Conservation (phyloP, 2,888 invertebrate genomes). For the Drosophila colorata region DNA sequence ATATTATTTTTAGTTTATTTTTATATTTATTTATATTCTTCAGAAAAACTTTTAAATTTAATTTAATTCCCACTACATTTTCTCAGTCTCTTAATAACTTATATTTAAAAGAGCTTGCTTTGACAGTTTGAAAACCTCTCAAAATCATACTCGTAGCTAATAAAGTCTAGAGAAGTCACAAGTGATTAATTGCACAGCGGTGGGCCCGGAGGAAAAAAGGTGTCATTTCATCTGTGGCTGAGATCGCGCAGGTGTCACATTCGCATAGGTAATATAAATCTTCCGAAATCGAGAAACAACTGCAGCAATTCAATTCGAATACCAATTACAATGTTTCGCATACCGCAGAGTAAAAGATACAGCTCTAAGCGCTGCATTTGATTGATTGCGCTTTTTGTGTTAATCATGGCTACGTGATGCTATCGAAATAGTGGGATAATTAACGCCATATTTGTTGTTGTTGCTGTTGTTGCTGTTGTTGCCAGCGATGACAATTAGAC, state of each 20-base stretch:
- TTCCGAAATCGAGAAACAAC: slow-evolving; percentile 43
- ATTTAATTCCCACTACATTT: too few species aligned
- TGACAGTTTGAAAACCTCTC: not conserved
- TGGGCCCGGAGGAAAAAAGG: slow-evolving; percentile 34
- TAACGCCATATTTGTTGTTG: slow-evolving; percentile 77
- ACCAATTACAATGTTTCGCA: slow-evolving; percentile 75
- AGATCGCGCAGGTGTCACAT: slow-evolving; percentile 57
- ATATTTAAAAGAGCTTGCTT: not conserved
- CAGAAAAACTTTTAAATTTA: too few species aligned
- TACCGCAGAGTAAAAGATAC: slow-evolving; percentile 66
- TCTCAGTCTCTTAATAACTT: not conserved
- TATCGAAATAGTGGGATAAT: slow-evolving; percentile 79
- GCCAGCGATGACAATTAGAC: slow-evolving; percentile 42
- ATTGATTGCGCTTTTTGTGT: slow-evolving; percentile 72
- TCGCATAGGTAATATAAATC: slow-evolving; percentile 60
- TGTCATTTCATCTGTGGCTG: slow-evolving; percentile 35
- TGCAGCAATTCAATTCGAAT: slow-evolving; percentile 56
- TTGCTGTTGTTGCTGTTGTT: slow-evolving; percentile 17
- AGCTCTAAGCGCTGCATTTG: slow-evolving; percentile 49
- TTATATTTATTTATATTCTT: too few species aligned
- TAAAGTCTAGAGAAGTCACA: slow-evolving; percentile 19
- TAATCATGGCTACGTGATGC: slow-evolving; percentile 79
- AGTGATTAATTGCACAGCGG: slow-evolving; percentile 73
- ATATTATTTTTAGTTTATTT: too few species aligned
- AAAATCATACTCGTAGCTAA: slow-evolving; percentile 20